Evolutionary conservation across 2,888 invertebrate genomes (phyloP), one percentile per base, ranked within the genome.

Genomic region (Venustoraphidia nigricollis): DNA sequence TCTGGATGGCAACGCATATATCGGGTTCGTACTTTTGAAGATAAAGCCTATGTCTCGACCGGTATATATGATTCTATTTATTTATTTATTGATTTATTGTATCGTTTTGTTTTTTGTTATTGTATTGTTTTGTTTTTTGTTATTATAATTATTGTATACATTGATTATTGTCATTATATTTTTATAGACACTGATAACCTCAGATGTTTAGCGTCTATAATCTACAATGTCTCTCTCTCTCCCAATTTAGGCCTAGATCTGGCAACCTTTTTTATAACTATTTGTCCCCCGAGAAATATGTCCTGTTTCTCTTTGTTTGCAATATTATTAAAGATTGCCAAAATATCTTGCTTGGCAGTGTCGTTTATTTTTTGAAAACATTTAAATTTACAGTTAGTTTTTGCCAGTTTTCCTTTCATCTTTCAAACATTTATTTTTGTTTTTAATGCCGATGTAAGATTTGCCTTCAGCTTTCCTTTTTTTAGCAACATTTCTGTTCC

Each of bases 251-350:
- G 43, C 44, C 38, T 48, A 44, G 36, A 41, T 17, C 46, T 39
- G 40, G 39, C 46, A 39, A 46, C 39, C 46, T 27, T 46, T 46
- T 46, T 44, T 48, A 44, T 44, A 47, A 43, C 27, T 47, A 43
- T 44, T 37, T 17, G 17, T 17, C 17, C 17, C 17, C 17, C 17
- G 17, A 17, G 17, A 17, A 17, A 17, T 17, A 17, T 48, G 44
- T 44, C 48, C 44, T 48, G 44, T 48, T 48, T 48, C 35, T 43
- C 43, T 47, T 47, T 47, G 44, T 43, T 47, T 36, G 17, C 47
- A 47, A 47, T 47, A 47, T 47, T 48, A 48, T 48, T 48, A 49
- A 48, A 49, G 13, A 46, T 49, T 49, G 46, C 17, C 42, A 49
- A 49, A 41, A 46, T 49, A 42, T 49, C 42, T 46, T 46, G 49